Evolutionary conservation across 2,113 vertebrate species (phyloP).

Genomic region (Nipponia nippon): DNA sequence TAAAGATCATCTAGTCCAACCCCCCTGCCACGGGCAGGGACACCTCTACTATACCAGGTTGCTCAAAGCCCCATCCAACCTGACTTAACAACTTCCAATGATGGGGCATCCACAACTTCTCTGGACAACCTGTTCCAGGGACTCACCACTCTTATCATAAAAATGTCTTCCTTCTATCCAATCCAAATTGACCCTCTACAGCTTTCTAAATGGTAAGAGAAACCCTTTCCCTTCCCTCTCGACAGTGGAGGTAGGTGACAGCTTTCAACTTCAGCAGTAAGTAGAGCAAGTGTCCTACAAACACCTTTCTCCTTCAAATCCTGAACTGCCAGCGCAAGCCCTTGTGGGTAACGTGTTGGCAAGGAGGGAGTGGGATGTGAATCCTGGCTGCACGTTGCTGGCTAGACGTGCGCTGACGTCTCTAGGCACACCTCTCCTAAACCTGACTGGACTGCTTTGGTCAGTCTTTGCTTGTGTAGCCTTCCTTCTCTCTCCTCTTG

Average conservation of each 20-base stretch:
- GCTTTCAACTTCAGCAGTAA: not conserved
- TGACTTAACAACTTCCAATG: not conserved
- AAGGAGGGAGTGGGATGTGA: not conserved
- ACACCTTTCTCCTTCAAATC: not conserved
- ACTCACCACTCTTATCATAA: not conserved
- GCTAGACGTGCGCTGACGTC: not conserved
- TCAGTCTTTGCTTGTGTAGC: not conserved
- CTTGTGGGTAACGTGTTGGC: not conserved
- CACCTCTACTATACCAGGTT: not conserved
- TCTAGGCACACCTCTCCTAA: not conserved
- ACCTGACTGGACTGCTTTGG: not conserved
- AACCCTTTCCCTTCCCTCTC: not conserved
- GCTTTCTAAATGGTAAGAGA: not conserved
- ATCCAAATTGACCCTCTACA: not conserved
- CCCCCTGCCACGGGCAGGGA: fast-evolving
- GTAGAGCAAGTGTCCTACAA: not conserved
- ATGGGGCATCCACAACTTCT: not conserved
- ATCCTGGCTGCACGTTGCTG: not conserved
- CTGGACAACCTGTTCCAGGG: not conserved
- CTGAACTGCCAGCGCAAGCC: not conserved
- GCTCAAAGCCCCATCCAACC: not conserved
- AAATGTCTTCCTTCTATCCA: not conserved
- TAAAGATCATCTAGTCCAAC: not conserved
- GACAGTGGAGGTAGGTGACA: not conserved
- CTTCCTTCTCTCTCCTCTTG: not conserved